Base-by-base conservation (phyloP, 2,888 invertebrate genomes). In the Conistra vaccinii region DNA sequence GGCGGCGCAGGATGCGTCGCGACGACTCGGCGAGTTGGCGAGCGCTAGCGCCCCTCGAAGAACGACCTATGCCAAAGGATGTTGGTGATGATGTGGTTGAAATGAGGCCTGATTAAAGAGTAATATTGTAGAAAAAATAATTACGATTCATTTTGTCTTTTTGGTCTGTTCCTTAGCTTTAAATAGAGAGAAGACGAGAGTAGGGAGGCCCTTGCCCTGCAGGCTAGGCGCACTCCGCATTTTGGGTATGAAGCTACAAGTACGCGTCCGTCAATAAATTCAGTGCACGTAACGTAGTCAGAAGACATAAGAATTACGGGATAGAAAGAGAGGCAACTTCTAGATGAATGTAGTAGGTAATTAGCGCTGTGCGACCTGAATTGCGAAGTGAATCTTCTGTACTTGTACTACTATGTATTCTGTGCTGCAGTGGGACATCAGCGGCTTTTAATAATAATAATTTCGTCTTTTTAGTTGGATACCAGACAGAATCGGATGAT, bases 11-110 rank as follows among this genome's bases (percentile, higher is more conserved):
- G 60, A 61, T 79, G 71, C 76, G 79, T 53, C 71, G 76, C 32
- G 76, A 61, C 29, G 80, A 62, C 80, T 80, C 80, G 80, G 53
- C 58, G 39, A 80, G 53, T 53, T 26, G 17, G 29, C 80, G 32
- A 39, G 58, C 35, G 20, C 51, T 55, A 14, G 39, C 80, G 61
- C 73, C 80, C 61, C 61, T 62, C 61, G 61, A 32, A 42, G 74
- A 32, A 77, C 73, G 61, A 80, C 80, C 73, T 77, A 80, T 73
- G 80, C 61, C 80, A 73, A 77, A 73, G 39, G 72, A 77, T 80
- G 53, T 35, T 78, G 26, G 39, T 58, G 78, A 75, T 73, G 75
- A 69, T 65, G 69, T 69, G 45, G 12, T 69, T 69, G 69, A 35
- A 45, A 69, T 66, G 66, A 66, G 32, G 55, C 6, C 55, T 55